Percentiles rank a stretch among this genome's conserved stretches.
phyloP scores from a whole-genome alignment of 2,888 invertebrate genomes.

The Drosophila paranaensis region DNA sequence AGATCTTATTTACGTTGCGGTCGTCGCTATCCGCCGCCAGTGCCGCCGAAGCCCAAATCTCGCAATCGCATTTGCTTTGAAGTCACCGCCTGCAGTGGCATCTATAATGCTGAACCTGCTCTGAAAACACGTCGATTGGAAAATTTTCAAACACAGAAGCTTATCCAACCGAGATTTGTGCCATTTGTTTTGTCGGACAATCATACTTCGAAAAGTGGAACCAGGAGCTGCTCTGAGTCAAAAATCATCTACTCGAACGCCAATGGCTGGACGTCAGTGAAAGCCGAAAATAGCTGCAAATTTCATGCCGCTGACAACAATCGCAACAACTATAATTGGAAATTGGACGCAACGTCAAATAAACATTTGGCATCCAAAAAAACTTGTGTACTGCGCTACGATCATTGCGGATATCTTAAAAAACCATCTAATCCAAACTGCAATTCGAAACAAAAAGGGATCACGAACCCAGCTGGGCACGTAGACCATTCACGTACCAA shows the following conservation, averaged over 20 bases:
- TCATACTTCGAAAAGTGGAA: conserved; percentile 2
- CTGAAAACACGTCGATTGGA: conserved; percentile 62
- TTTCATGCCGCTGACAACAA: conserved; percentile 47
- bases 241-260: conserved; percentile 4
- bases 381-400: conserved; percentile 75
- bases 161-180: conserved; percentile 10
- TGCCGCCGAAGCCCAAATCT: conserved; percentile 63
- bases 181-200: conserved; percentile 17
- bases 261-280: conserved; percentile 21
- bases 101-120: conserved; percentile 56
- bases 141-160: conserved; percentile 11
- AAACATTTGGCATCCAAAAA: conserved; percentile 17
- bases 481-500: not conserved
- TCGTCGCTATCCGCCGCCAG: conserved; percentile 56
- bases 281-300: conserved; percentile 46
- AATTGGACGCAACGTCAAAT: conserved; percentile 33
- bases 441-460: conserved; percentile 11
- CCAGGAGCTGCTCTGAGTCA: conserved; percentile 36
- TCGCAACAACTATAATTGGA: conserved; percentile 51
- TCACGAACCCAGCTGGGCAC: not conserved
- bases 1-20: conserved; percentile 36
- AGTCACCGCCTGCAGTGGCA: conserved; percentile 44
- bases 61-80: conserved; percentile 50
- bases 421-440: conserved; percentile 31
- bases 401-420: conserved; percentile 78